These are phyloP conservation scores for Phalera bucephala DNA, from an alignment of 2,888 invertebrate species.

Conservation along the genomic window DNA sequence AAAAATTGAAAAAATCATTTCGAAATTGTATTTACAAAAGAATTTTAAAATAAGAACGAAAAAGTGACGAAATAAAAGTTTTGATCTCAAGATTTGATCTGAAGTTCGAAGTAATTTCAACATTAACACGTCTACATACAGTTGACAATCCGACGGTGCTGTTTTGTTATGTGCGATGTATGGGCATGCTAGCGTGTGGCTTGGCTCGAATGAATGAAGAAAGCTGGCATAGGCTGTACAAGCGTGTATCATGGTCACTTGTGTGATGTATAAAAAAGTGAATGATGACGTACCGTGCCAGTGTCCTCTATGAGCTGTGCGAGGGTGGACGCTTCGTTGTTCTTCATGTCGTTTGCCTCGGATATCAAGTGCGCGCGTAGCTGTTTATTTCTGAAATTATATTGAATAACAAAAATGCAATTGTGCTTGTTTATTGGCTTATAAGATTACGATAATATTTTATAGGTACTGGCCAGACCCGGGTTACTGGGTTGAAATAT, in stretches of 20 bases:
- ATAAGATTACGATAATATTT: no score
- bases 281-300: constrained; percentile 59
- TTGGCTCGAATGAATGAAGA: constrained; percentile 29
- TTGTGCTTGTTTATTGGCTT: no score
- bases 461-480: no score
- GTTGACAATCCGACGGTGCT: constrained; percentile 13
- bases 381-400: constrained; percentile 87
- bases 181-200: constrained; percentile 45
- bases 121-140: neutral
- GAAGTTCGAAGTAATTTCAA: neutral
- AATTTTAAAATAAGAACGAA: no score
- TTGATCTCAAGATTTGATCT: no score
- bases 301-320: constrained; percentile 81
- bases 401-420: neutral
- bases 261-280: constrained; percentile 7
- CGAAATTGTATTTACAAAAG: constrained; percentile 5
- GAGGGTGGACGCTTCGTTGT: constrained; percentile 76
- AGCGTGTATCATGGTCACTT: constrained; percentile 40
- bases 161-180: constrained; percentile 31
- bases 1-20: no score
- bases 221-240: constrained; percentile 43
- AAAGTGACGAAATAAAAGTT: no score
- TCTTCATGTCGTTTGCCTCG: constrained; percentile 85
- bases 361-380: constrained; percentile 88
- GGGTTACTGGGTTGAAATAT: no score